Base-by-base conservation (phyloP, 1,140 invertebrate genomes). In the Thalassaphorura encarpata region DNA sequence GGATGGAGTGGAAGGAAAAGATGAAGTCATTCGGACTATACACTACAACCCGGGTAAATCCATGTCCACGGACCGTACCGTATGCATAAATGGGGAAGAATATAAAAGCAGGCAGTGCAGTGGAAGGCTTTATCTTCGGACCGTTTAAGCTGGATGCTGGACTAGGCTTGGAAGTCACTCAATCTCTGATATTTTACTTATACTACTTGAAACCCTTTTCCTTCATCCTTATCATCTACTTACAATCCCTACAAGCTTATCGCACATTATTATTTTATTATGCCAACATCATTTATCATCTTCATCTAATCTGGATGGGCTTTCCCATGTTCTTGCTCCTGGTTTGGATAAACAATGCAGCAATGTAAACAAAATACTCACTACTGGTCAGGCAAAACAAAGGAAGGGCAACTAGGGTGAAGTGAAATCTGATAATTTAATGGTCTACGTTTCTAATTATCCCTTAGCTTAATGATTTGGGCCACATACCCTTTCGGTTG, bases 161-260 rank as follows among this genome's bases (percentile, higher is more conserved):
- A 19, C 33, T 36, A 8, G n/a, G n/a, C n/a, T n/a, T n/a, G n/a
- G n/a, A n/a, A n/a, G n/a, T n/a, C n/a, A n/a, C n/a, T n/a, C n/a
- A n/a, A n/a, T n/a, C n/a, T n/a, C n/a, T n/a, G n/a, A n/a, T n/a
- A n/a, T n/a, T n/a, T n/a, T n/a, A n/a, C n/a, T n/a, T 36, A 11
- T n/a, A 42, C 21, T 19, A 6, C 41, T 19, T 24, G 21, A 47
- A 47, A 21, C 45, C 45, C 45, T 47, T 47, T n/a, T n/a, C n/a
- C 33, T n/a, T 36, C 45, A 47, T 47, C 45, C 45, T 47, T 47
- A 47, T 47, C 45, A 47, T 47, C 45, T 47, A 47, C 45, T 47
- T 6, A 8, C 19, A 47, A 47, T 47, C 45, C 45, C 45, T 47
- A 47, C 21, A n/a, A 47, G 45, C 45, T 47, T 47, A 47, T 47